Evolutionary conservation across 1,140 invertebrate genomes (phyloP), one percentile per base, ranked within the genome.

Genomic region (Phthorimaea operculella): DNA sequence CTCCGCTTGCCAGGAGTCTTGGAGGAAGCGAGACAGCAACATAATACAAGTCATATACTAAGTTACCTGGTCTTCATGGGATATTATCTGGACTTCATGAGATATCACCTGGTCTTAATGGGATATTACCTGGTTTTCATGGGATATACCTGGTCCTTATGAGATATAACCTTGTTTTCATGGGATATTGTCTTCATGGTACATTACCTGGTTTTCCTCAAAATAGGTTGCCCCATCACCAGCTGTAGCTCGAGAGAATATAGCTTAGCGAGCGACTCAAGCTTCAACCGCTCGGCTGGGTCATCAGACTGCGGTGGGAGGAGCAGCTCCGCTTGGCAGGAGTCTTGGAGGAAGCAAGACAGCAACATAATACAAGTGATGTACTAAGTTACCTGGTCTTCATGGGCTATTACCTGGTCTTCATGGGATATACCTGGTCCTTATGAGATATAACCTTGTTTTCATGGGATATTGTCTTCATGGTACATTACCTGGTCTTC

Each of bases 261-360:
- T 12, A 96, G 85, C 60, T 92, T 91, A 0, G 94, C 94, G 56
- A 96, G 77, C 36, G 93, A 90, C 47, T 91, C 87, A 5, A 96
- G 73, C 74, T 95, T 94, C 54, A 95, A 92, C 51, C 89, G 87
- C 63, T 94, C 93, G 45, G 90, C 89, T 0, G 90, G 12, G 44
- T 47, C 14, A 14, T 47, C 93, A 28, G 92, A 89, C 8, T 79
- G 65, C 45, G 87, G 87, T 1, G 87, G 88, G 34, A 96, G 68
- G 55, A 90, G 90, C 11, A 96, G 76, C 69, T 95, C 92, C 17
- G 89, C 90, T 65, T 94, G 92, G 5, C 89, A 90, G 1, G 93
- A 90, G 83, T 96, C 93, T 75, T 95, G 93, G 0, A 96, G 83
- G 71, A 96, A 96, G 66, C 91, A 90, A 0, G 94, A 93, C 3